Conservation (phyloP, 92 coral and sea anemone species). For the Heliopora coerulea region DNA sequence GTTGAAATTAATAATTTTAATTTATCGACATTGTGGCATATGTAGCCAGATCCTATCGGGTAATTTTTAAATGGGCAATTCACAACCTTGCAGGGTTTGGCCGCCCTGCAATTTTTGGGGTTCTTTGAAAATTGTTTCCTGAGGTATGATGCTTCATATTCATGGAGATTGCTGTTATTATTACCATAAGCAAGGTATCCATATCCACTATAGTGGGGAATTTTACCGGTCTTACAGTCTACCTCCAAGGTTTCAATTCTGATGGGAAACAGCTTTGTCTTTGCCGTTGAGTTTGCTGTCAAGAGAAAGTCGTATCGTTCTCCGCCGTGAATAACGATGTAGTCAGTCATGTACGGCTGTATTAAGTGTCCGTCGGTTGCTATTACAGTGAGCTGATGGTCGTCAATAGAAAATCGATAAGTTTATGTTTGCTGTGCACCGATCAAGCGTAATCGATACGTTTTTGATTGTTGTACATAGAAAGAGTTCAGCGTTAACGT, state of each 20-base stretch:
- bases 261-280: slow-evolving; percentile 3
- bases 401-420: slow-evolving; percentile 53
- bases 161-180: background rate
- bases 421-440: slow-evolving; percentile 49
- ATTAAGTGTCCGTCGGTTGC: slow-evolving; percentile 68
- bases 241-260: slow-evolving; percentile 54
- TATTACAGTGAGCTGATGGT: slow-evolving; percentile 65
- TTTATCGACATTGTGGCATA: slow-evolving; percentile 23
- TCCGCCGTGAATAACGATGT: slow-evolving; percentile 65
- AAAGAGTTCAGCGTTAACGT: slow-evolving; percentile 55
- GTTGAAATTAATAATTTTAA: slow-evolving; percentile 46
- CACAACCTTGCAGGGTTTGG: slow-evolving; percentile 46
- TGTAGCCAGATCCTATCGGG: background rate
- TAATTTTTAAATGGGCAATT: slow-evolving; percentile 54
- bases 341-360: slow-evolving; percentile 62
- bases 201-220: slow-evolving; percentile 7
- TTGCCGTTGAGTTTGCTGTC: slow-evolving; percentile 48
- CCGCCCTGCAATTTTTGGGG: slow-evolving; percentile 3
- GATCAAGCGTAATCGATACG: slow-evolving; percentile 64
- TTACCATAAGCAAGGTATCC: slow-evolving; percentile 17
- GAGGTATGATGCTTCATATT: background rate
- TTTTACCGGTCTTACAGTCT: background rate
- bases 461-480: slow-evolving; percentile 57
- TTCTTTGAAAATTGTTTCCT: background rate
- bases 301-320: slow-evolving; percentile 75